Conservation (phyloP, 2,113 vertebrate species). For the Atractosteus spatula region DNA sequence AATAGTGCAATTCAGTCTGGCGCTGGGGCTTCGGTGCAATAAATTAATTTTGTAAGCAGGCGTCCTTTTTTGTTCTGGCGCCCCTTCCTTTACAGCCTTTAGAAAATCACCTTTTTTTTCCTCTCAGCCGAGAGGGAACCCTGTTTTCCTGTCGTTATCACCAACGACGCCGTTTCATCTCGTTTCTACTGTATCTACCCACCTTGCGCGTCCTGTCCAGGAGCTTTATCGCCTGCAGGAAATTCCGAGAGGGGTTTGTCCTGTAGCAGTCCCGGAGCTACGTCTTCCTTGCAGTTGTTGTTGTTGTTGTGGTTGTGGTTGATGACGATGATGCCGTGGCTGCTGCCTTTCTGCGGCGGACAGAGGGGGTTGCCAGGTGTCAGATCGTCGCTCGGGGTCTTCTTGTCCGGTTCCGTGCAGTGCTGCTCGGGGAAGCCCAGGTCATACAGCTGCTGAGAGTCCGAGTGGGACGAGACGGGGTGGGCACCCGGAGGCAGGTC, state of each 20-base stretch:
- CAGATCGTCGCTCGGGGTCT: slow-evolving; percentile 19
- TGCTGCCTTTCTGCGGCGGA: slow-evolving; percentile 22
- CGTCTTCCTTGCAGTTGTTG: slow-evolving; percentile 18
- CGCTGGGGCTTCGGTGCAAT: slow-evolving; percentile 36
- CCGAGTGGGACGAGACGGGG: slow-evolving; percentile 16
- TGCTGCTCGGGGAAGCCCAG: slow-evolving; percentile 19
- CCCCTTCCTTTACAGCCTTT: slow-evolving; percentile 31
- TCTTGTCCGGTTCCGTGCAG: slow-evolving; percentile 25
- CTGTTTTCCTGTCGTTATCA: slow-evolving; percentile 14
- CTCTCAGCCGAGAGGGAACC: slow-evolving; percentile 16
- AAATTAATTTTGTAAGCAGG: slow-evolving; percentile 42
- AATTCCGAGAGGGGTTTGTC: slow-evolving; percentile 27
- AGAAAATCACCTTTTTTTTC: slow-evolving; percentile 46
- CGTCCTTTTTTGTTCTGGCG: slow-evolving; percentile 39
- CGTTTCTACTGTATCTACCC: slow-evolving; percentile 24
- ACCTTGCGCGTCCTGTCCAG: slow-evolving; percentile 39
- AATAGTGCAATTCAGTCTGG: slow-evolving; percentile 34
- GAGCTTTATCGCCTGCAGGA: slow-evolving; percentile 16
- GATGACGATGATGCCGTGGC: slow-evolving; percentile 13
- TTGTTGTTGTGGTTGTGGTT: slow-evolving; percentile 19
- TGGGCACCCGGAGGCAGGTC: slow-evolving; percentile 12
- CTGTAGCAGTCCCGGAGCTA: slow-evolving; percentile 17
- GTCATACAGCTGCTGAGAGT: slow-evolving; percentile 26
- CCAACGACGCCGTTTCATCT: slow-evolving; percentile 17
- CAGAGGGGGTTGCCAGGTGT: slow-evolving; percentile 16